Percentiles rank a stretch among this genome's conserved stretches.
Conservation (phyloP, 2,797 vertebrate species). For the Brotula barbata region DNA sequence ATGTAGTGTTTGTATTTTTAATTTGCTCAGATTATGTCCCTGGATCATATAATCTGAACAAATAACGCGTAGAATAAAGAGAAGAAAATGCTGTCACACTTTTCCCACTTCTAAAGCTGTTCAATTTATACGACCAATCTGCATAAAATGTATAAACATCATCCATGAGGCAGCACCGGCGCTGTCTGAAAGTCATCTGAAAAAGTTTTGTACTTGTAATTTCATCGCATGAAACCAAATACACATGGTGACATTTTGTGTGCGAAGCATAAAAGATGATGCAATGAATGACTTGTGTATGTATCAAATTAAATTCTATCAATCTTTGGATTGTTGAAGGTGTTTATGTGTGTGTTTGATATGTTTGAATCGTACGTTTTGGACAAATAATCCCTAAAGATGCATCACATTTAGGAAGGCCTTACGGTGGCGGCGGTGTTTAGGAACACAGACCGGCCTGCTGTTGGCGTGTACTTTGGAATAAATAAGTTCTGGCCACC, state of each 20-base stretch:
- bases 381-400: conserved; percentile 13
- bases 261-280: conserved; percentile 11
- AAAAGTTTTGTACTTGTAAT: neutral
- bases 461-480: conserved; percentile 61
- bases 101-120: neutral
- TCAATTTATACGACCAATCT: neutral
- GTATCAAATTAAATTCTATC: neutral
- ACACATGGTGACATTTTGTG: conserved; percentile 1
- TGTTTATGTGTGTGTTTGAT: neutral
- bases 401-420: conserved; percentile 5
- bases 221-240: neutral
- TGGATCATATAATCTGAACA: no score
- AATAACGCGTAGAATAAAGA: no score
- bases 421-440: conserved; percentile 35
- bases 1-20: no score
- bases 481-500: conserved; percentile 60
- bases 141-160: neutral
- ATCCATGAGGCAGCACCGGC: neutral
- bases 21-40: no score
- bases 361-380: neutral
- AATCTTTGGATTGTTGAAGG: neutral
- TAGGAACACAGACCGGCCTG: conserved; percentile 40
- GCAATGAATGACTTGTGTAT: neutral
- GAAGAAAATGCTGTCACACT: no score
- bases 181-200: neutral